Conservation (phyloP, 1,140 invertebrate genomes). For the Polyergus mexicanus region DNA sequence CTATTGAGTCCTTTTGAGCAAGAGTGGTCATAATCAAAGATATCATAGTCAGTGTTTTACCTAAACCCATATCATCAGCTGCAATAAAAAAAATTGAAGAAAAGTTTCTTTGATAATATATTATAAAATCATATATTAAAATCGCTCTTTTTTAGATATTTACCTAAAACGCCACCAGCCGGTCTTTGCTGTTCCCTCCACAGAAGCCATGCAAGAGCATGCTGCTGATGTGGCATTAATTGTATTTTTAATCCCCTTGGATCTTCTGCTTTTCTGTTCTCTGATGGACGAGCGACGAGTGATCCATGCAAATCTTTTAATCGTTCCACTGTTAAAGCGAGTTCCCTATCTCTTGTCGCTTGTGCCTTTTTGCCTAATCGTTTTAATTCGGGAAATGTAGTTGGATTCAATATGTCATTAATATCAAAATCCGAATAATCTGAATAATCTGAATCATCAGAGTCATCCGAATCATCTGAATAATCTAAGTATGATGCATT, state of each 20-base stretch:
- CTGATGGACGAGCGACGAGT: slow-evolving; percentile 89
- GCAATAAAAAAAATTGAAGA: slow-evolving; percentile 65
- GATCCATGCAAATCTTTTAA: slow-evolving; percentile 92
- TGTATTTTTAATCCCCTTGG: slow-evolving; percentile 89
- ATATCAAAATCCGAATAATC: slow-evolving; percentile 22
- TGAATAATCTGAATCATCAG: no score
- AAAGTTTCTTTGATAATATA: slow-evolving; percentile 39
- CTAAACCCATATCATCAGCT: slow-evolving; percentile 98
- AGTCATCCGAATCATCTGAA: neutral
- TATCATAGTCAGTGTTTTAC: slow-evolving; percentile 97
- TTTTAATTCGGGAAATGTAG: slow-evolving; percentile 18
- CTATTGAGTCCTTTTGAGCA: slow-evolving; percentile 81
- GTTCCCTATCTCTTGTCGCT: slow-evolving; percentile 88
- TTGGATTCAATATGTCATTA: slow-evolving; percentile 49
- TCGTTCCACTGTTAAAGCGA: slow-evolving; percentile 90
- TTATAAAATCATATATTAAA: slow-evolving; percentile 56
- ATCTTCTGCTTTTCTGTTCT: slow-evolving; percentile 87
- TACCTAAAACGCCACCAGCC: slow-evolving; percentile 91
- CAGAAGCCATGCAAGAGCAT: slow-evolving; percentile 94
- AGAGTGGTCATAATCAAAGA: slow-evolving; percentile 88
- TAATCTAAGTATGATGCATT: neutral
- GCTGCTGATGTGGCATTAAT: slow-evolving; percentile 95
- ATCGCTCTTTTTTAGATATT: neutral
- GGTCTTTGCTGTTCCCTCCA: slow-evolving; percentile 96
- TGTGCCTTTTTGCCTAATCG: slow-evolving; percentile 86